A percentile compares a stretch with the other conserved stretches of the same genome.
Evolutionary conservation across 2,797 vertebrate species (phyloP).

Genomic region (Chaetodon trifasciatus): DNA sequence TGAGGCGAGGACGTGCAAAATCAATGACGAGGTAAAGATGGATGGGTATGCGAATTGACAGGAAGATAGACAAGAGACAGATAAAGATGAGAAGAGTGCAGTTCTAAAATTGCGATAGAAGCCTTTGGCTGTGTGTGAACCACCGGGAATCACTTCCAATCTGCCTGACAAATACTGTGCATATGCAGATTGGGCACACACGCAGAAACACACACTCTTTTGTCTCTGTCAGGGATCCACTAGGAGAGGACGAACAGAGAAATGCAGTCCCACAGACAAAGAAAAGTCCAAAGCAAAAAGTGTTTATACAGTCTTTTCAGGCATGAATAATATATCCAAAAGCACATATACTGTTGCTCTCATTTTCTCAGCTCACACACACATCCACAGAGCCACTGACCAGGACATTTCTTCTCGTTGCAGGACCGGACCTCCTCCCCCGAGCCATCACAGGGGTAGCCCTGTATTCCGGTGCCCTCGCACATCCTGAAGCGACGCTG

Average conservation of each 20-base stretch:
- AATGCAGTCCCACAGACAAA: constrained; percentile 7
- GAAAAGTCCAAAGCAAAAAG: background rate
- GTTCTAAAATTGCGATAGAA: constrained; percentile 36
- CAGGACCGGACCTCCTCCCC: constrained; percentile 97
- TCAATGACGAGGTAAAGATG: constrained; percentile 49
- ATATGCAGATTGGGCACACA: constrained; percentile 26
- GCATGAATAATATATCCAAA: constrained; percentile 12
- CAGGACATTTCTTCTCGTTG: constrained; percentile 98
- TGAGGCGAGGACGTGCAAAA: constrained; percentile 35
- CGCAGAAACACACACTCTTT: constrained; percentile 13
- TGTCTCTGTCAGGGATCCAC: constrained; percentile 22
- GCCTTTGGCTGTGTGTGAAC: constrained; percentile 45
- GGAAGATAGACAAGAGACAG: constrained; percentile 35
- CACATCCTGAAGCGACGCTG: constrained; percentile 97
- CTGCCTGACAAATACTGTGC: constrained; percentile 42
- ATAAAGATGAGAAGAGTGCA: constrained; percentile 43
- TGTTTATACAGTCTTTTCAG: constrained; percentile 15
- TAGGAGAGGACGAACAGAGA: constrained; percentile 14
- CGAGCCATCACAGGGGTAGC: constrained; percentile 93
- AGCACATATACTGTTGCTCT: background rate
- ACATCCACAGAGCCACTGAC: constrained; percentile 79
- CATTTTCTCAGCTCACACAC: constrained; percentile 2
- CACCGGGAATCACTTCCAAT: constrained; percentile 44
- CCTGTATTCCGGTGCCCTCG: constrained; percentile 90
- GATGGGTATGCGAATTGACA: constrained; percentile 42